Conservation (phyloP, 1,140 invertebrate species). For the Drosophila nasuta region DNA sequence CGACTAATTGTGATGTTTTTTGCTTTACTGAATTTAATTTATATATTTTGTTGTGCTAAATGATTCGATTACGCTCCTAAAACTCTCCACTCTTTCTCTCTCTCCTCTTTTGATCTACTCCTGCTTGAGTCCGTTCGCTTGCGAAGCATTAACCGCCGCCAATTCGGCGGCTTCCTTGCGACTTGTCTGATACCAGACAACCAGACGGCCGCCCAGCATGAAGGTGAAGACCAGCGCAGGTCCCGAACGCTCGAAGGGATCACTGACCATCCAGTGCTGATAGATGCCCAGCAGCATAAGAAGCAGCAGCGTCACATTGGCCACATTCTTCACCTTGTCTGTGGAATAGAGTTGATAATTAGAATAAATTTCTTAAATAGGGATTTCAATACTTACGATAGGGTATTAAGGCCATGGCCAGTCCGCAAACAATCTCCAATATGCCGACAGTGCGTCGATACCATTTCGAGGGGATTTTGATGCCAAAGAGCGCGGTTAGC, state of each 20-base stretch:
- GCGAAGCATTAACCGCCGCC: slow-evolving; percentile 85
- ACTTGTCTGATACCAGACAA: slow-evolving; percentile 88
- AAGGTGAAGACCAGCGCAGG: slow-evolving; percentile 97
- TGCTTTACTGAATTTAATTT: background rate
- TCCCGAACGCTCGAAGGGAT: slow-evolving; percentile 96
- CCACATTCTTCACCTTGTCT: slow-evolving; percentile 95
- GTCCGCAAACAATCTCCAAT: slow-evolving; percentile 95
- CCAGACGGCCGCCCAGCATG: slow-evolving; percentile 96
- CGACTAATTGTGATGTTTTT: slow-evolving; percentile 32
- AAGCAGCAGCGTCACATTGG: slow-evolving; percentile 92
- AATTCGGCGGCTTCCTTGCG: slow-evolving; percentile 86
- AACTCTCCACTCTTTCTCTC: background rate
- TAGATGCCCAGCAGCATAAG: slow-evolving; percentile 96
- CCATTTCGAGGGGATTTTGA: slow-evolving; percentile 97
- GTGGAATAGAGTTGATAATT: slow-evolving; percentile 43
- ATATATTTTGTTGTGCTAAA: slow-evolving; percentile 12
- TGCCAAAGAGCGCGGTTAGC: slow-evolving; percentile 91
- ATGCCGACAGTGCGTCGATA: slow-evolving; percentile 95
- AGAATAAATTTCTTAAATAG: background rate
- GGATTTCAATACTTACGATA: slow-evolving; percentile 88
- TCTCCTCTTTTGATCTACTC: slow-evolving; percentile 84
- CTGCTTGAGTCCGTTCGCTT: slow-evolving; percentile 88
- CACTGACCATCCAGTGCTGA: slow-evolving; percentile 96
- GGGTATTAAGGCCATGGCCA: slow-evolving; percentile 94
- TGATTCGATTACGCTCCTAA: slow-evolving; percentile 14